Conservation (phyloP, 2,888 invertebrate genomes). For the Ennomos fuscantarius region DNA sequence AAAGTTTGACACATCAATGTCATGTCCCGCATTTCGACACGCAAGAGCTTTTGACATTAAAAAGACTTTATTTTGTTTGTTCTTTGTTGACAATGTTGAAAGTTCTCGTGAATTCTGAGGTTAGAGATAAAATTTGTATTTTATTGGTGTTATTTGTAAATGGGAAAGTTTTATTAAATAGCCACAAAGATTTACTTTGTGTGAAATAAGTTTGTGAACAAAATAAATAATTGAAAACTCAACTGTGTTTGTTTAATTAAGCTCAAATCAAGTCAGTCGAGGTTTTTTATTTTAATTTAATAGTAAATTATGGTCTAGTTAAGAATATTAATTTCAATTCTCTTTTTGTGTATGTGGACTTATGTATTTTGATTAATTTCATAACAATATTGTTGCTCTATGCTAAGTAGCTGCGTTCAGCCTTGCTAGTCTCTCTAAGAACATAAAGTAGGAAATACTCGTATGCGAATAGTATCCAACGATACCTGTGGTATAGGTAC, state of each 20-base stretch:
- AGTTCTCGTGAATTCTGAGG: conserved; percentile 23
- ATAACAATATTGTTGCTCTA: no score
- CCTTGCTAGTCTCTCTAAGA: no score
- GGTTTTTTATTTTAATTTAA: no score
- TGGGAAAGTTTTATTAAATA: conserved; percentile 16
- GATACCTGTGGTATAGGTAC: no score
- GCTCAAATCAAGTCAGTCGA: no score
- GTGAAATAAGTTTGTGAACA: conserved; percentile 14
- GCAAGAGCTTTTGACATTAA: conserved; percentile 27
- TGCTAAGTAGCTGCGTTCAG: neutral
- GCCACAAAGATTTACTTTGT: conserved; percentile 8
- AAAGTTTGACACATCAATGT: conserved; percentile 27
- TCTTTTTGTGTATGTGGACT: no score
- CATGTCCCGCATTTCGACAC: conserved; percentile 20
- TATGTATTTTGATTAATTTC: no score
- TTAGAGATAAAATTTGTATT: conserved; percentile 26
- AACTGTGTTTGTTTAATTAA: conserved; percentile 1
- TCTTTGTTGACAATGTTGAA: conserved; percentile 27
- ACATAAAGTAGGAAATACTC: no score
- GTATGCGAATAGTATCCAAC: no score
- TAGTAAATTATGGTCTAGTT: no score
- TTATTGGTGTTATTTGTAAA: conserved; percentile 24
- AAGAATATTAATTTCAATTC: no score
- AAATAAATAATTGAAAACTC: conserved; percentile 13
- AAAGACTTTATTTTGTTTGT: conserved; percentile 32